These are phyloP conservation scores for Ochropacha duplaris DNA, from an alignment of 2,888 invertebrate genomes.

Conservation along the genomic window DNA sequence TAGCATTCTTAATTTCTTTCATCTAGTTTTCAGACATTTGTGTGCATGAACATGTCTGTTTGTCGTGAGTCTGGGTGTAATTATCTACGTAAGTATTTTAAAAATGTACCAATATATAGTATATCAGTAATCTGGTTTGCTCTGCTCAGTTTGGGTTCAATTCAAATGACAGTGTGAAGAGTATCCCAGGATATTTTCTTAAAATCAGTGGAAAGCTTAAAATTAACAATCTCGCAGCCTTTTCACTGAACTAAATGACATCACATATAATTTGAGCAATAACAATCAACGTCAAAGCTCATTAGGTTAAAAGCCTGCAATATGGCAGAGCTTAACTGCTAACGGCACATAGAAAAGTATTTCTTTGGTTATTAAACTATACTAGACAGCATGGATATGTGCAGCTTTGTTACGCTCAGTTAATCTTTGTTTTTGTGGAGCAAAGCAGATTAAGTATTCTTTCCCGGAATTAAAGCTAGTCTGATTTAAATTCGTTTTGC, in stretches of 20 bases:
- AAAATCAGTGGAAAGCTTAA: neutral
- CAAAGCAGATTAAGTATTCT: neutral
- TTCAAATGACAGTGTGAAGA: too few species aligned
- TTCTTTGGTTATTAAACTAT: neutral
- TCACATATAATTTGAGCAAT: conserved; percentile 14
- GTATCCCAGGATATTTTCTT: too few species aligned
- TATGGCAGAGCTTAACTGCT: conserved; percentile 10
- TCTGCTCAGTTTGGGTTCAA: too few species aligned
- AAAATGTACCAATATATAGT: too few species aligned
- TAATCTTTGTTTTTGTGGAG: neutral
- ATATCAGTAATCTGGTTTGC: too few species aligned
- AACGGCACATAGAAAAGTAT: conserved; percentile 2
- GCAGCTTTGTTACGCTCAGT: conserved; percentile 2
- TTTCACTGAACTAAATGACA: conserved; percentile 1
- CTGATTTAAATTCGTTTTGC: neutral
- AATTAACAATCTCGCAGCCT: neutral
- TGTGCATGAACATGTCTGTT: too few species aligned
- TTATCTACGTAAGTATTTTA: too few species aligned
- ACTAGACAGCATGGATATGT: neutral
- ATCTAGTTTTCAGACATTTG: too few species aligned
- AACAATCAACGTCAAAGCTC: conserved; percentile 24
- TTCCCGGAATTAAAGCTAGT: neutral
- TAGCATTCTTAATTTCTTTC: too few species aligned
- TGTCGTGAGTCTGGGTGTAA: too few species aligned
- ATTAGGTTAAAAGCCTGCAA: conserved; percentile 31